Base-by-base conservation (phyloP, 2,113 vertebrate genomes). In the Trochalopteron elliotii region DNA sequence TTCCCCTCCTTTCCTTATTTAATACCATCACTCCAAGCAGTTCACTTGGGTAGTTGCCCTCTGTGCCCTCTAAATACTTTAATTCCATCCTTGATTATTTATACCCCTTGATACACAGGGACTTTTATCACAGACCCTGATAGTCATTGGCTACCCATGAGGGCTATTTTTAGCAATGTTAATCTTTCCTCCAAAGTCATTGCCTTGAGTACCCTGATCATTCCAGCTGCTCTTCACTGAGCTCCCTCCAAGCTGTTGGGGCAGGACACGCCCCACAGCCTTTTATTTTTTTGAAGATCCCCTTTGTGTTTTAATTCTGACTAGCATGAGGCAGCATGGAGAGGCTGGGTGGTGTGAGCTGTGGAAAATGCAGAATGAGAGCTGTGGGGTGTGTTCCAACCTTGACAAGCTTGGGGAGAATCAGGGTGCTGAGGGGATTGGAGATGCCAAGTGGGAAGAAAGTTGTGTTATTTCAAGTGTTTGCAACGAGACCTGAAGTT, bases 171-270 rank as follows among this genome's bases (percentile, higher is more conserved):
- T 90, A 92, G 60, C 53, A 59, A 68, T 35, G 40, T 80, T 92
- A 92, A 92, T 92, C 86, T 96, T 96, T 87, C 86, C 86, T 96
- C 93, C 96, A 78, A 93, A 96, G 83, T 93, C 76, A 63, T 25
- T 86, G 85, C 85, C 64, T 83, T 83, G 52, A 95, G 79, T 92
- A 89, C 44, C 47, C 72, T 49, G 17, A 49, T 84, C 56, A 35
- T 89, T 78, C 60, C 65, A 76, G 72, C 69, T 0, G 0, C 83
- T 90, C 40, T 93, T 75, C 0, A 0, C 68, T 39, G 59, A 89
- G 64, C 42, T 93, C 60, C 28, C 69, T 89, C 44, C 57, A 72
- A 87, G 53, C 17, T 81, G 52, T 60, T 90, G 85, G 65, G 85
- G 65, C 83, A 78, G 75, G 42, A 90, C 5, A 16, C 4, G 10